Percentiles rank a stretch among this genome's conserved stretches.
Evolutionary conservation across 2,113 vertebrate species (phyloP).

Genomic region (Mugil cephalus): DNA sequence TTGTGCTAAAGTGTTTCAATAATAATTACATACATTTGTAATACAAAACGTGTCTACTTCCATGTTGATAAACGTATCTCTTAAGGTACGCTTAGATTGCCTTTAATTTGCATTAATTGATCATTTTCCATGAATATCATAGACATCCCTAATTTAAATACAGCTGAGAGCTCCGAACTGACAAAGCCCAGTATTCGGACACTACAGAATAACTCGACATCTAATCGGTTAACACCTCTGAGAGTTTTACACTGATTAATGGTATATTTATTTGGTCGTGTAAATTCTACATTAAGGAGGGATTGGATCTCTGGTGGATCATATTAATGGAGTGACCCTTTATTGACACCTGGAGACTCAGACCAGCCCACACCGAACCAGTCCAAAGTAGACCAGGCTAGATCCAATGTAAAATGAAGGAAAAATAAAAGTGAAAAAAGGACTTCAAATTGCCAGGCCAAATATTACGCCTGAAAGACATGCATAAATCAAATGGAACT

Average conservation of each 20-base stretch:
- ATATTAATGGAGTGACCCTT: slow-evolving; percentile 36
- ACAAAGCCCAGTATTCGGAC: slow-evolving; percentile 15
- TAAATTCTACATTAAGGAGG: slow-evolving; percentile 16
- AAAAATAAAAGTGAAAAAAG: slow-evolving; percentile 37
- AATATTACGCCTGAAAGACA: slow-evolving; percentile 23
- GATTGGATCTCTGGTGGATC: slow-evolving; percentile 2
- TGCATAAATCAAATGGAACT: slow-evolving; percentile 8
- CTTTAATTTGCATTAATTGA: too few relatives aligned
- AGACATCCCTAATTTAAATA: not conserved
- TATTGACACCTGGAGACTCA: slow-evolving; percentile 46
- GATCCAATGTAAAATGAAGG: slow-evolving; percentile 8
- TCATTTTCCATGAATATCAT: not conserved
- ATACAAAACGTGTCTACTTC: too few relatives aligned
- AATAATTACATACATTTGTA: too few relatives aligned
- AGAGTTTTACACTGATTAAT: slow-evolving; percentile 17
- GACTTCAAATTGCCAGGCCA: not conserved
- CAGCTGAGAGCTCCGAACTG: slow-evolving; percentile 13
- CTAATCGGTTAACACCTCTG: slow-evolving; percentile 30
- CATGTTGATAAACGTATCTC: too few relatives aligned
- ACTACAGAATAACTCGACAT: slow-evolving; percentile 15
- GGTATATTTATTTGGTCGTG: slow-evolving; percentile 34
- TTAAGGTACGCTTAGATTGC: too few relatives aligned
- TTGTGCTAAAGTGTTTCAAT: too few relatives aligned
- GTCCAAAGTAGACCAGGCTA: slow-evolving; percentile 15
- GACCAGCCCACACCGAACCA: slow-evolving; percentile 8